These are phyloP conservation scores for Sebastes schlegelii DNA, from an alignment of 2,113 vertebrate species.

Conservation along the genomic window DNA sequence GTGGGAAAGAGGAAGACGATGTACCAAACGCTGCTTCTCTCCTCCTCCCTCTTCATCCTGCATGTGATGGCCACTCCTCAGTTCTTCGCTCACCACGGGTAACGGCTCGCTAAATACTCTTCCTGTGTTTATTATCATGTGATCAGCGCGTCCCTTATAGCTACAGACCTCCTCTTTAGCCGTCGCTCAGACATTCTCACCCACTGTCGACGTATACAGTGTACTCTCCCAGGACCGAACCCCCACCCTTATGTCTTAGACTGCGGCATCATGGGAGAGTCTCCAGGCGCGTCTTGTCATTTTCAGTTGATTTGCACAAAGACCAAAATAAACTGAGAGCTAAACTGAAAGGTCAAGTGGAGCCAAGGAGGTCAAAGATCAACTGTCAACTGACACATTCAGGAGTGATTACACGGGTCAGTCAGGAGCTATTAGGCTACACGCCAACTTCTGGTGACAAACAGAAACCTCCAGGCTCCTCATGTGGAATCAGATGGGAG, in stretches of 20 bases:
- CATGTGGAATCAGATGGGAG: slow-evolving; percentile 5
- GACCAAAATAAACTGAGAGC: slow-evolving; percentile 56
- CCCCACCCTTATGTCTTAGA: background rate
- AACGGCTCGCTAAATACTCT: slow-evolving; percentile 52
- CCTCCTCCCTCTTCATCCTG: slow-evolving; percentile 80
- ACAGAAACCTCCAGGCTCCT: background rate
- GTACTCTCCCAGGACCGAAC: slow-evolving; percentile 28
- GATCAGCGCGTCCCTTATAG: background rate
- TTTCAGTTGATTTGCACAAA: slow-evolving; percentile 35
- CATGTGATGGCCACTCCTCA: slow-evolving; percentile 77
- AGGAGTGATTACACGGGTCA: slow-evolving; percentile 30
- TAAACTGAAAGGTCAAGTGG: slow-evolving; percentile 46
- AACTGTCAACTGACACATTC: slow-evolving; percentile 46
- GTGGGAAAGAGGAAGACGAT: slow-evolving; percentile 79
- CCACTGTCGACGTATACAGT: slow-evolving; percentile 3
- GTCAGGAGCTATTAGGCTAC: slow-evolving; percentile 38
- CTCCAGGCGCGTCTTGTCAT: slow-evolving; percentile 9
- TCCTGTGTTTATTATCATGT: slow-evolving; percentile 65
- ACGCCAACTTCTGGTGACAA: slow-evolving; percentile 4
- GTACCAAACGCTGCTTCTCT: slow-evolving; percentile 78
- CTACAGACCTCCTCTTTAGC: slow-evolving; percentile 17
- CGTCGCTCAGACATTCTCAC: slow-evolving; percentile 34
- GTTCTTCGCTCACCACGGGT: slow-evolving; percentile 80
- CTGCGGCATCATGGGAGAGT: background rate
- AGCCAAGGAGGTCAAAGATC: slow-evolving; percentile 53